Evolutionary conservation across 2,113 vertebrate species (phyloP), one percentile per base, ranked within the genome.

Genomic region (Otus sunia): DNA sequence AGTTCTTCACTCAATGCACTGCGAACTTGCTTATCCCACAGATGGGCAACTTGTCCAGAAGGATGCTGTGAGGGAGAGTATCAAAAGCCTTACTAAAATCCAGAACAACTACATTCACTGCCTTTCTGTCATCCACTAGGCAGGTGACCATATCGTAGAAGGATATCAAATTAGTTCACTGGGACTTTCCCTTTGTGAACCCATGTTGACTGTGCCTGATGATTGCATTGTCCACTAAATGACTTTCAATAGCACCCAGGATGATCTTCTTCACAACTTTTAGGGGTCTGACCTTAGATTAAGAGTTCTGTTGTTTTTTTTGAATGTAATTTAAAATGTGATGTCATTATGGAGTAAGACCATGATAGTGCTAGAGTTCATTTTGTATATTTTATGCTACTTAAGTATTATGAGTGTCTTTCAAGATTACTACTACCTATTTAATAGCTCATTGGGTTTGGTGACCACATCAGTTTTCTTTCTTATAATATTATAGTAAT

Each of bases 361-460:
- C 39, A 29, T 59, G 41, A n/a, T 60, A 77, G 49, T 77, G 83
- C 41, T 63, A n/a, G 56, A 85, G 43, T 59, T 67, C 49, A 76
- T 34, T 79, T 66, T 90, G 11, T 85, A 14, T 84, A 53, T 86
- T 82, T 90, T 81, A 64, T 90, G 29, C 19, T 92, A 81, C 93
- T 94, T 95, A 91, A 92, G 72, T 90, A 95, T 80, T 86, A 34
- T 82, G 41, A 75, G 15, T 88, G 30, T 30, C 16, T 82, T 78
- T 93, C 45, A 73, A 47, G n/a, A 78, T 85, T 94, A 93, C 53
- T 91, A 27, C 92, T 79, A 86, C 55, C 43, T 95, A 64, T 95
- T 96, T 88, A 94, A 91, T 82, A 76, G 84, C 62, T 92, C 37
- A 71, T 74, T 96, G 34, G 58, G 62, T 95, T 96, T 92, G 82